These are phyloP conservation scores for Lanistes nyassanus DNA, from an alignment of 1,140 invertebrate genomes.

Conservation along the genomic window DNA sequence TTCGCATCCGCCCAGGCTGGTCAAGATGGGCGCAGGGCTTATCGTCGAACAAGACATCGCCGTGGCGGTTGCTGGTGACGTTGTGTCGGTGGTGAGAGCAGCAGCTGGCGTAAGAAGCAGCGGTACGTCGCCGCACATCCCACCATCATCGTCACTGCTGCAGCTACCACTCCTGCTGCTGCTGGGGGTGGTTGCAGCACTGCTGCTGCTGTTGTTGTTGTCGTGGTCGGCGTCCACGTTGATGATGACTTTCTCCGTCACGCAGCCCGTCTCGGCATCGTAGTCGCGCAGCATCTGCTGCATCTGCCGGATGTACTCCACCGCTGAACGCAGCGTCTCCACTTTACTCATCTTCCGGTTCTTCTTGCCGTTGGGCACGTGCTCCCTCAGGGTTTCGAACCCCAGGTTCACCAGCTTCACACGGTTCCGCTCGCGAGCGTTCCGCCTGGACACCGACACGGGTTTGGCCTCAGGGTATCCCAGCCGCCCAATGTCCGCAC, in stretches of 20 bases:
- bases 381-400: constrained; percentile 63
- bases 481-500: constrained; percentile 55
- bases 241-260: constrained; percentile 16
- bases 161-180: constrained; percentile 9
- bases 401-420: constrained; percentile 91
- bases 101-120: neutral
- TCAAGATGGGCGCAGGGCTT: neutral
- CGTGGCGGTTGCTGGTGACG: neutral
- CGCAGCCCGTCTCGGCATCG: constrained; percentile 18
- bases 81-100: neutral
- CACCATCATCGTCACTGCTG: neutral
- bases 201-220: constrained; percentile 10
- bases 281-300: constrained; percentile 78
- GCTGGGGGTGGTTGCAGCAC: neutral
- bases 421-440: constrained; percentile 91
- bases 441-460: constrained; percentile 88
- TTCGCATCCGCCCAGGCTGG: no score
- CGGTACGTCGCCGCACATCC: neutral
- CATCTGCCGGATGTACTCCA: constrained; percentile 90
- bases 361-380: constrained; percentile 70
- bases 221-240: constrained; percentile 10
- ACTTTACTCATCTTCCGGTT: constrained; percentile 77
- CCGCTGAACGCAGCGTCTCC: constrained; percentile 90
- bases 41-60: neutral
- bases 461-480: constrained; percentile 69